Evolutionary conservation across 2,888 invertebrate species (phyloP).

Genomic region (Epirrhoe tristata): DNA sequence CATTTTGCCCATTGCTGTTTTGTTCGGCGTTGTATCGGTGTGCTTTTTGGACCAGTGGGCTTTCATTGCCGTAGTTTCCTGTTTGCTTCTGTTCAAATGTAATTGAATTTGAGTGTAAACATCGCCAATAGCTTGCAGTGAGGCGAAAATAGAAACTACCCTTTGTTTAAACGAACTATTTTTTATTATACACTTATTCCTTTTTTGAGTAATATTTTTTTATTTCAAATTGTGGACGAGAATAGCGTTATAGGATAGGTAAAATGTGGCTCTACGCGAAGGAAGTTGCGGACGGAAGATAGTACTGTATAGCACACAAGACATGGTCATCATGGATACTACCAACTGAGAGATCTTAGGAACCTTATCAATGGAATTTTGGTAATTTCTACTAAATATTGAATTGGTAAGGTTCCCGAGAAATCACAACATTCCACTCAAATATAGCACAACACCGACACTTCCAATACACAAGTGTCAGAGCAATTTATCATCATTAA

Average conservation of each 20-base stretch:
- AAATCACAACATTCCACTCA: not conserved
- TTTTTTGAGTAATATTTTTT: too few relatives aligned
- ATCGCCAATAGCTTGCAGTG: not conserved
- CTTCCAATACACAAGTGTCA: slow-evolving; percentile 54
- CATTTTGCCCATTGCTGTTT: slow-evolving; percentile 56
- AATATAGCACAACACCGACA: slow-evolving; percentile 50
- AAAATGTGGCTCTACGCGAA: too few relatives aligned
- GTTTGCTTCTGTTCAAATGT: slow-evolving; percentile 23
- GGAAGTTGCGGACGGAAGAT: too few relatives aligned
- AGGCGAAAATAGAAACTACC: not conserved
- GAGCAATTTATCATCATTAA: slow-evolving; percentile 53
- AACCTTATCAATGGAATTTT: not conserved
- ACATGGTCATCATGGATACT: too few relatives aligned
- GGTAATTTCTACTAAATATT: not conserved
- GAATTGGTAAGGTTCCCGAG: not conserved
- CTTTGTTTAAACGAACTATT: not conserved
- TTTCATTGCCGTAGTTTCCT: slow-evolving; percentile 18
- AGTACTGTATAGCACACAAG: too few relatives aligned
- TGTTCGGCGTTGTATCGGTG: slow-evolving; percentile 43
- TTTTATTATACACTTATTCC: too few relatives aligned
- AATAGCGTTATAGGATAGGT: too few relatives aligned
- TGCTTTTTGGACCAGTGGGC: slow-evolving; percentile 22
- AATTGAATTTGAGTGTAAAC: slow-evolving; percentile 17
- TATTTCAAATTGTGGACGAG: too few relatives aligned
- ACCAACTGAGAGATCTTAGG: not conserved